A percentile compares a stretch with the other conserved stretches of the same genome.
These are phyloP conservation scores for Magallana gigas DNA, from an alignment of 1,140 invertebrate genomes.

Conservation along the genomic window DNA sequence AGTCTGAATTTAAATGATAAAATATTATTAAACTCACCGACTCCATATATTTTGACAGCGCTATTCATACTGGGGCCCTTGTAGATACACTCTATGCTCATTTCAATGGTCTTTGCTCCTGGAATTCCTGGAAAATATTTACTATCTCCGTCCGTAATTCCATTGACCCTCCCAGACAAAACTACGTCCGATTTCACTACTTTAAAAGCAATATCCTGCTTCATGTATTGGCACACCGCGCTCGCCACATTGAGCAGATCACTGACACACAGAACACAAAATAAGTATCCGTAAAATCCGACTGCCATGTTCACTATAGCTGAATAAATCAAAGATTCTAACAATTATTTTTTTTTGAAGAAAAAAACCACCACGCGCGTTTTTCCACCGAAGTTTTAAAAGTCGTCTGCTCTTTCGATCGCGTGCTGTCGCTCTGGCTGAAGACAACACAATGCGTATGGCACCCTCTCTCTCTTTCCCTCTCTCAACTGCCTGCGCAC, in stretches of 20 bases:
- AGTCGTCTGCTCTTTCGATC: slow-evolving; percentile 4
- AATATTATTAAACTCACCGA: not conserved
- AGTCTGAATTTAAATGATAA: not conserved
- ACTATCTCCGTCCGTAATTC: not conserved
- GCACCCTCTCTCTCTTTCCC: not conserved
- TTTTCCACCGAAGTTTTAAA: not conserved
- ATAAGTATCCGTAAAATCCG: not conserved
- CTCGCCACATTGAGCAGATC: not conserved
- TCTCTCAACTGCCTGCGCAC: slow-evolving; percentile 2
- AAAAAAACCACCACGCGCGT: not conserved
- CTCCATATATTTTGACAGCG: not conserved
- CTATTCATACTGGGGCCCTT: not conserved
- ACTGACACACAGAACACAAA: not conserved
- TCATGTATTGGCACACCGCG: not conserved
- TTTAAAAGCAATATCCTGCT: slow-evolving; percentile 5
- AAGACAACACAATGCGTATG: slow-evolving; percentile 11
- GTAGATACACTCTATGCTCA: not conserved
- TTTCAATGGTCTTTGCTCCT: not conserved
- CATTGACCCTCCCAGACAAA: not conserved
- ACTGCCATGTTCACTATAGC: not conserved
- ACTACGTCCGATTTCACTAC: slow-evolving; percentile 11
- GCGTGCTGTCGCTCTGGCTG: slow-evolving; percentile 1
- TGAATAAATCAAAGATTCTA: too few relatives aligned
- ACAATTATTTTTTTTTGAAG: too few relatives aligned
- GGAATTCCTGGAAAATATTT: slow-evolving; percentile 7